Percentiles rank a stretch among this genome's conserved stretches.
Conservation (phyloP, 2,888 invertebrate genomes). For the Coenonympha arcania region DNA sequence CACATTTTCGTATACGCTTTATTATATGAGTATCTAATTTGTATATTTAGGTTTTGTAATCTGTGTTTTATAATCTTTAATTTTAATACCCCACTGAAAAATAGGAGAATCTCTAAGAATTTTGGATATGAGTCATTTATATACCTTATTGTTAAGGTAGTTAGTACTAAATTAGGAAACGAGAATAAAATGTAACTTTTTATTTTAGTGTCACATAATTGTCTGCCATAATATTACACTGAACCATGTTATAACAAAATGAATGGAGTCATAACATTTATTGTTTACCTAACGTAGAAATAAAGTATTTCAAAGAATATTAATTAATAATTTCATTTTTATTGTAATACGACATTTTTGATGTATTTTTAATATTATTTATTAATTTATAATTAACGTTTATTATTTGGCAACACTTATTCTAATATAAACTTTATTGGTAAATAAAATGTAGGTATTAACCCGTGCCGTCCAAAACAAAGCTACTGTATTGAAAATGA, state of each 20-base stretch:
- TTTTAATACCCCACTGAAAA: not conserved
- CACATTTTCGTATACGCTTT: too few relatives aligned
- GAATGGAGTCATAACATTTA: slow-evolving; percentile 13
- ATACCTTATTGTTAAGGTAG: slow-evolving; percentile 6
- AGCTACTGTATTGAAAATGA: too few relatives aligned
- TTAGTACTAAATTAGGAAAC: slow-evolving; percentile 6
- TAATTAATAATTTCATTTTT: not conserved
- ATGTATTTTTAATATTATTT: not conserved
- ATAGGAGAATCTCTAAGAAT: slow-evolving; percentile 4
- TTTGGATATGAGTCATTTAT: slow-evolving; percentile 9
- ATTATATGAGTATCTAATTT: too few relatives aligned
- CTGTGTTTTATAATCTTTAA: not conserved
- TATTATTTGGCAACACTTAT: not conserved
- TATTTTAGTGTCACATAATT: slow-evolving; percentile 1
- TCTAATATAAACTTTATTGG: too few relatives aligned
- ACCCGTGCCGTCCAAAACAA: too few relatives aligned
- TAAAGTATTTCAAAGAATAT: slow-evolving; percentile 9
- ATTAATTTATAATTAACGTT: not conserved
- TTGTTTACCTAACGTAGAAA: slow-evolving; percentile 12
- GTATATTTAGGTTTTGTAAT: too few relatives aligned
- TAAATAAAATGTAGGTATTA: too few relatives aligned
- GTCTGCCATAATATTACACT: slow-evolving; percentile 6
- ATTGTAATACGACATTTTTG: not conserved
- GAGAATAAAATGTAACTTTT: not conserved
- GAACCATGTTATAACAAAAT: not conserved